These are phyloP conservation scores for Trisateles emortualis DNA, from an alignment of 2,888 invertebrate genomes.

Conservation along the genomic window DNA sequence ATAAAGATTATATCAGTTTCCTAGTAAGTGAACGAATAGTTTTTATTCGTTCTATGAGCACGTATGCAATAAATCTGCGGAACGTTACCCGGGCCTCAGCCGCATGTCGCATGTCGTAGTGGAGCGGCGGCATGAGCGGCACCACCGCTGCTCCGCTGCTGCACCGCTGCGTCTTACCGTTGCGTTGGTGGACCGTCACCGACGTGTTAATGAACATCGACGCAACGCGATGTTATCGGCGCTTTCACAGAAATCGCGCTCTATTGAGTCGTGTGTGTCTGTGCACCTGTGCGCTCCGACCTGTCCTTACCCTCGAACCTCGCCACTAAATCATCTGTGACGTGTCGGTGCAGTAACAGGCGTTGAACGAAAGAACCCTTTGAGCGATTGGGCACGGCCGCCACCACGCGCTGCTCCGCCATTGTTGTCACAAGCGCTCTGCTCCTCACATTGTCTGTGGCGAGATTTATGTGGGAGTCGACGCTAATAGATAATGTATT, in stretches of 20 bases:
- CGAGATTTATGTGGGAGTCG: constrained; percentile 42
- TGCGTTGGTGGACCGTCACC: not conserved
- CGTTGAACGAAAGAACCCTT: constrained; percentile 49
- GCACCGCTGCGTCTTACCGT: too few relatives aligned
- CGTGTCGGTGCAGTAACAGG: not conserved
- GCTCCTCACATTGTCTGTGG: constrained; percentile 21
- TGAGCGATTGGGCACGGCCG: constrained; percentile 54
- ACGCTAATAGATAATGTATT: constrained; percentile 10
- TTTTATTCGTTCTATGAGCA: constrained; percentile 10
- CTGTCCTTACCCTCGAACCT: constrained; percentile 29
- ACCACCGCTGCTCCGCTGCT: too few relatives aligned
- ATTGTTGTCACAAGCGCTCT: constrained; percentile 25
- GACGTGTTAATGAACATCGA: constrained; percentile 16
- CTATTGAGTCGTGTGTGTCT: constrained; percentile 51
- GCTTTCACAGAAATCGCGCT: constrained; percentile 40
- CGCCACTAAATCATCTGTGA: constrained; percentile 55
- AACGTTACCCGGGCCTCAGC: not conserved
- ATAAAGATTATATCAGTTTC: constrained; percentile 19
- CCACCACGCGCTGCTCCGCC: constrained; percentile 17
- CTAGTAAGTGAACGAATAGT: constrained; percentile 14
- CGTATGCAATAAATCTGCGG: constrained; percentile 35
- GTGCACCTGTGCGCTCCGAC: constrained; percentile 11
- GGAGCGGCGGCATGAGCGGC: not conserved
- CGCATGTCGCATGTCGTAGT: too few relatives aligned
- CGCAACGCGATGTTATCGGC: constrained; percentile 45